Evolutionary conservation across 2,797 vertebrate species (phyloP).

Genomic region (Pteronotus mesoamericanus): DNA sequence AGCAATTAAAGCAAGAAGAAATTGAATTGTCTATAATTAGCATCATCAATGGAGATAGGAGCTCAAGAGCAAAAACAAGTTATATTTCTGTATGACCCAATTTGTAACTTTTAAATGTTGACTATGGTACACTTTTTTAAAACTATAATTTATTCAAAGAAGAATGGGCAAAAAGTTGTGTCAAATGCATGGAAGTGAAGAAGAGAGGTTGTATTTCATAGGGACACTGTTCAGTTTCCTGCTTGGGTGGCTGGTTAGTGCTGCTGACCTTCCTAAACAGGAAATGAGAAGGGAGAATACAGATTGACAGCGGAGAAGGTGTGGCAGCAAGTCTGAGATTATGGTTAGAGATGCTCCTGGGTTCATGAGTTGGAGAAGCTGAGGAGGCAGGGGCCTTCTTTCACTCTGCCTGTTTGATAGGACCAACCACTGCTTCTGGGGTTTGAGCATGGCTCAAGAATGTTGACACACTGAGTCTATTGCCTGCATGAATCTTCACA

Average conservation of each 20-base stretch:
- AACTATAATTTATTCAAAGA: background rate
- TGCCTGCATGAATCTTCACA: background rate
- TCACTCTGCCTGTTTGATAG: background rate
- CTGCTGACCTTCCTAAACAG: background rate
- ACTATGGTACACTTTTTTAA: background rate
- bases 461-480: background rate
- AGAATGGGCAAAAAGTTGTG: background rate
- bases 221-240: background rate
- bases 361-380: background rate
- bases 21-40: background rate
- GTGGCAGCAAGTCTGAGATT: background rate
- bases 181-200: background rate
- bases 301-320: background rate
- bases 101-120: background rate
- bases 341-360: background rate
- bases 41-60: background rate
- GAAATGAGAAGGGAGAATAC: background rate
- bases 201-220: background rate
- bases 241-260: background rate
- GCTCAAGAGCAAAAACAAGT: background rate
- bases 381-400: background rate
- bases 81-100: background rate
- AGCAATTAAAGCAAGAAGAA: background rate
- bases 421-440: background rate
- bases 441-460: background rate